Percentiles rank a stretch among this genome's conserved stretches.
Evolutionary conservation across 2,113 vertebrate species (phyloP).

Genomic region (Dipodomys spectabilis): DNA sequence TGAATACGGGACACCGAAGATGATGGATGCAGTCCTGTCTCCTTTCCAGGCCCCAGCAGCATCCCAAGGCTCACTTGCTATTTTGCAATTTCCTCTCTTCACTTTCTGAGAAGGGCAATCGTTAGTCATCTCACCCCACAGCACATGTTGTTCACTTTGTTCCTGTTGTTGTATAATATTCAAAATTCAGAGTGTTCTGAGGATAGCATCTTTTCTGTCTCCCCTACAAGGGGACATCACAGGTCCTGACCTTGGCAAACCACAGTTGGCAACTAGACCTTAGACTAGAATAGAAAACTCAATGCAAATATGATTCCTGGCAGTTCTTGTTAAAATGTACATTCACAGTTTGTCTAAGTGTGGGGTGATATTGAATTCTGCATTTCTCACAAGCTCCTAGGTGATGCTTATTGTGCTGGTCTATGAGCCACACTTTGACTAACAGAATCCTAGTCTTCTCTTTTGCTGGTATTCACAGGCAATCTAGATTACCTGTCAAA

Average conservation of each 20-base stretch:
- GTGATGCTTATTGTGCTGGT: not conserved
- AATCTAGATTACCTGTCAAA: not conserved
- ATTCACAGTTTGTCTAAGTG: not conserved
- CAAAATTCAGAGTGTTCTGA: conserved; percentile 13
- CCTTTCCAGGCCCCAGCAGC: not conserved
- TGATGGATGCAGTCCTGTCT: too few relatives aligned
- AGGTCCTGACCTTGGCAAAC: not conserved
- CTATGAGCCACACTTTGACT: not conserved
- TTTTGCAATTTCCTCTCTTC: conserved; percentile 35
- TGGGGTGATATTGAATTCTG: not conserved
- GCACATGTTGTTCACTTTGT: conserved; percentile 17
- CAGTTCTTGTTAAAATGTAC: not conserved
- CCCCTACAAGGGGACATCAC: not conserved
- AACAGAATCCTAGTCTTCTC: not conserved
- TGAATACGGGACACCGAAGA: not conserved
- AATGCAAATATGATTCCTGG: not conserved
- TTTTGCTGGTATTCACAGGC: not conserved
- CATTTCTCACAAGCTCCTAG: not conserved
- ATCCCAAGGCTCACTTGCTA: not conserved
- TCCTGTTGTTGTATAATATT: conserved; percentile 43
- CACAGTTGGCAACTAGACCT: not conserved
- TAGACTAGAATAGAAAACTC: not conserved
- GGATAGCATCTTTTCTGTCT: not conserved
- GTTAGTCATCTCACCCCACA: not conserved
- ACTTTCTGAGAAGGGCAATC: conserved; percentile 18